A percentile compares a stretch with the other conserved stretches of the same genome.
Conservation (phyloP, 2,888 invertebrate species). For the Diarsia rubi region DNA sequence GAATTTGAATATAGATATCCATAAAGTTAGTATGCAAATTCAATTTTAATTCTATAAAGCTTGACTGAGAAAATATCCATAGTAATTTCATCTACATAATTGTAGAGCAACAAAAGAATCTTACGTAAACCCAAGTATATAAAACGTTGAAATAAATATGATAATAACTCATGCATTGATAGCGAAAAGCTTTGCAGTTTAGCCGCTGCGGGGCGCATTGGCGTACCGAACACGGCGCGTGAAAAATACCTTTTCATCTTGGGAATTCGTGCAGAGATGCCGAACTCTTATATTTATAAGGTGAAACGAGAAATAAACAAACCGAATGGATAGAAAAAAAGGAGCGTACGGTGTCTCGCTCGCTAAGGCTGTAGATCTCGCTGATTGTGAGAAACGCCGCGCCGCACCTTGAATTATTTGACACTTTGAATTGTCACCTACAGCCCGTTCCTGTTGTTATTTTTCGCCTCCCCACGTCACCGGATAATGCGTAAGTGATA, state of each 20-base stretch:
- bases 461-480: conserved; percentile 74
- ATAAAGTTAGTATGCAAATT: conserved; percentile 30
- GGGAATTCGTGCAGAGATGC: conserved; percentile 88
- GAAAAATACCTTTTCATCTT: conserved; percentile 89
- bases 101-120: conserved; percentile 18
- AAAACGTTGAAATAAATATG: conserved; percentile 56
- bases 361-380: conserved; percentile 82
- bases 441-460: conserved; percentile 79
- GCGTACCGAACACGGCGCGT: conserved; percentile 77
- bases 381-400: conserved; percentile 88
- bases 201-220: conserved; percentile 71
- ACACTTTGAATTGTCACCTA: conserved; percentile 87
- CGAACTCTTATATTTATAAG: conserved; percentile 89
- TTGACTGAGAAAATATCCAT: conserved; percentile 34
- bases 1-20: conserved; percentile 17
- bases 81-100: conserved; percentile 41
- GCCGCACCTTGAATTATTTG: conserved; percentile 88
- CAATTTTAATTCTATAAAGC: conserved; percentile 50
- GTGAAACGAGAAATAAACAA: conserved; percentile 87
- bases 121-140: conserved; percentile 20
- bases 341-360: conserved; percentile 74
- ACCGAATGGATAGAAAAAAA: conserved; percentile 84
- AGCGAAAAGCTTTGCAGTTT: conserved; percentile 78
- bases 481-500: conserved; percentile 77
- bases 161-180: conserved; percentile 74